A percentile compares a stretch with the other conserved stretches of the same genome.
phyloP scores from a whole-genome alignment of 2,888 invertebrate genomes.

The Cyrtodaria siliqua region DNA sequence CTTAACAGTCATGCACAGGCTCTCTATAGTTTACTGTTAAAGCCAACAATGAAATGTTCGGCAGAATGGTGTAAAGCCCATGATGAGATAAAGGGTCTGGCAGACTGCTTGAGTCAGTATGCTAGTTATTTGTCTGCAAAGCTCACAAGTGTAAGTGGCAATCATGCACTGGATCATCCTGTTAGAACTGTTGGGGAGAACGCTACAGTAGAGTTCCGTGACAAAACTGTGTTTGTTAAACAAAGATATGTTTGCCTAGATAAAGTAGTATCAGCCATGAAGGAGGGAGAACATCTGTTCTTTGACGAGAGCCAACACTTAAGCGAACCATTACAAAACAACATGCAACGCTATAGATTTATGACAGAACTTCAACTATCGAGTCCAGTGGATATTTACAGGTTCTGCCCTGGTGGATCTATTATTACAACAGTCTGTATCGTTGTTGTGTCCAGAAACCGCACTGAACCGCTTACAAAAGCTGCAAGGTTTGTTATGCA shows the following conservation, averaged over 20 bases:
- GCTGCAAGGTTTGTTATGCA: constrained; percentile 28
- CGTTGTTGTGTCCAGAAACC: constrained; percentile 9
- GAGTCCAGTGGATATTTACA: constrained; percentile 35
- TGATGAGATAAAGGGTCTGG: constrained; percentile 8
- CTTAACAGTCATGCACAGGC: neutral
- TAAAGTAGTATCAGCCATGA: neutral
- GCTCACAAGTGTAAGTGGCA: neutral
- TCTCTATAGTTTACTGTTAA: neutral
- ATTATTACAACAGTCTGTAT: constrained; percentile 33
- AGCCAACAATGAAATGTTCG: neutral
- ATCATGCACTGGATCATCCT: neutral
- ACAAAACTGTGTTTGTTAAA: constrained; percentile 1
- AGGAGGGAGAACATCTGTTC: neutral
- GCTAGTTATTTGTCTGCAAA: neutral
- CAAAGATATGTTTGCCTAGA: neutral
- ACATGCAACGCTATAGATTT: constrained; percentile 29
- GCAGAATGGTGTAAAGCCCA: neutral
- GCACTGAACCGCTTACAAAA: constrained; percentile 31
- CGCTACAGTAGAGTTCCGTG: constrained; percentile 1
- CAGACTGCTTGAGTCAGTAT: neutral
- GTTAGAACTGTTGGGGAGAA: constrained; percentile 5
- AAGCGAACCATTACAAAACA: constrained; percentile 16
- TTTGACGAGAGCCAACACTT: constrained; percentile 34
- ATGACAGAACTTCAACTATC: constrained; percentile 33
- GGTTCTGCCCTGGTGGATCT: constrained; percentile 51